These are phyloP conservation scores for Etheostoma perlongum DNA, from an alignment of 2,797 vertebrate species.

Conservation along the genomic window DNA sequence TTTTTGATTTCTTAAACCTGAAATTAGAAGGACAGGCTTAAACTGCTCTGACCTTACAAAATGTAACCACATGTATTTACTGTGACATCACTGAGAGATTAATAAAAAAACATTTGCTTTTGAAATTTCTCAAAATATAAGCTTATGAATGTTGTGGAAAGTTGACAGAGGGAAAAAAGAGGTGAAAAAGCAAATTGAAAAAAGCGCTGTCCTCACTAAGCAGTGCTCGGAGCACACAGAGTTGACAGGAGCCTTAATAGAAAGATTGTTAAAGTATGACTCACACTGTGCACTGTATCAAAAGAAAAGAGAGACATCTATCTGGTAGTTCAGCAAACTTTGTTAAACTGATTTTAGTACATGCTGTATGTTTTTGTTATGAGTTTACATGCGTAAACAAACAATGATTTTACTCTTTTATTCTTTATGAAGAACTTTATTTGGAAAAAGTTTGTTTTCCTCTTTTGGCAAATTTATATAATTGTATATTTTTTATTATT, in stretches of 20 bases:
- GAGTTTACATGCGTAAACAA: not conserved
- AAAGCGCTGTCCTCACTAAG: conserved; percentile 9
- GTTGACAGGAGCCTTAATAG: conserved; percentile 12
- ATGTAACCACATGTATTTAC: not conserved
- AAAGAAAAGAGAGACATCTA: not conserved
- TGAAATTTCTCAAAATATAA: conserved; percentile 11
- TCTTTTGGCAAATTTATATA: not conserved
- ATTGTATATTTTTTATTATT: conserved; percentile 15
- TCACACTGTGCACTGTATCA: not conserved
- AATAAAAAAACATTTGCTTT: conserved; percentile 23
- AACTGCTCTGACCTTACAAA: not conserved
- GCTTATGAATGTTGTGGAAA: not conserved
- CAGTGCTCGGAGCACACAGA: not conserved
- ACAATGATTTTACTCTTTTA: not conserved
- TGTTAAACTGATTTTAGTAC: not conserved
- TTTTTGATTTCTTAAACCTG: conserved; percentile 15
- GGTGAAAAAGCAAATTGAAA: not conserved
- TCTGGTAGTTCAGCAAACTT: not conserved
- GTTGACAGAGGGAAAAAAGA: not conserved
- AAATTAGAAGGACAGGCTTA: not conserved
- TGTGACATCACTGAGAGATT: conserved; percentile 2
- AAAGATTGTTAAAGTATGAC: not conserved
- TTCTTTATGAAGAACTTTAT: not conserved
- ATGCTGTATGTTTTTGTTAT: not conserved
- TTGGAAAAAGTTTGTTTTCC: not conserved